Evolutionary conservation across 2,888 invertebrate genomes (phyloP).

Genomic region (Drosophila neutralis): DNA sequence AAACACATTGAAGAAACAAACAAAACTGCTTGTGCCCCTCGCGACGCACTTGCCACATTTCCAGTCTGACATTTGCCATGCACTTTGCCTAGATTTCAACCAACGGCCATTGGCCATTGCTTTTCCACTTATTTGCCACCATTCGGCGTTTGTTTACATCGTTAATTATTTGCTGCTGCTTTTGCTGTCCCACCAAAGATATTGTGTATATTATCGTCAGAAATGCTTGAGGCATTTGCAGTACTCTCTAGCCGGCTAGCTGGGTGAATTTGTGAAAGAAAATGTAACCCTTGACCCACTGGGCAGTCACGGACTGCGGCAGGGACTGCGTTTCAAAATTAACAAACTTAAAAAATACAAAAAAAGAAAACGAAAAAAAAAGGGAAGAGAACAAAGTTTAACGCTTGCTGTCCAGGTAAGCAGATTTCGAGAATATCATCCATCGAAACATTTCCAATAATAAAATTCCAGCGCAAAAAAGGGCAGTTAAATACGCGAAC

Average conservation of each 20-base stretch:
- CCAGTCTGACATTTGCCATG: slow-evolving; percentile 39
- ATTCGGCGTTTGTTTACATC: slow-evolving; percentile 55
- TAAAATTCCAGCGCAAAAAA: slow-evolving; percentile 69
- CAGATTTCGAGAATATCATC: slow-evolving; percentile 42
- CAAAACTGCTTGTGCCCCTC: slow-evolving; percentile 1
- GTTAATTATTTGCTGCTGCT: slow-evolving; percentile 49
- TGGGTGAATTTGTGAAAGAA: slow-evolving; percentile 13
- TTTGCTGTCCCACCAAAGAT: slow-evolving; percentile 16
- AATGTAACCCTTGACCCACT: slow-evolving; percentile 54
- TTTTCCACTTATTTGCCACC: slow-evolving; percentile 27
- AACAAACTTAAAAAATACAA: slow-evolving; percentile 21
- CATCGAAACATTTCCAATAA: slow-evolving; percentile 78
- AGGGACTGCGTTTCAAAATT: slow-evolving; percentile 8
- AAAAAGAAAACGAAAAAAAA: not conserved
- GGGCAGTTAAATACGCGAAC: slow-evolving; percentile 51
- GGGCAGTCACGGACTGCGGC: slow-evolving; percentile 7
- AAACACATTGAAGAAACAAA: not conserved
- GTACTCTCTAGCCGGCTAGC: slow-evolving; percentile 7
- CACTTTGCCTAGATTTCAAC: slow-evolving; percentile 24
- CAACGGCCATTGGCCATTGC: slow-evolving; percentile 11
- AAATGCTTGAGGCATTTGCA: slow-evolving; percentile 44
- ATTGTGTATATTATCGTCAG: slow-evolving; percentile 49
- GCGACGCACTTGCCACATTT: slow-evolving; percentile 7
- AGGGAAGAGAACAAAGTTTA: slow-evolving; percentile 9
- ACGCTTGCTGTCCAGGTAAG: slow-evolving; percentile 33